Evolutionary conservation across 1,140 invertebrate species (phyloP), one percentile per base, ranked within the genome.

Genomic region (Chlorops oryzae): DNA sequence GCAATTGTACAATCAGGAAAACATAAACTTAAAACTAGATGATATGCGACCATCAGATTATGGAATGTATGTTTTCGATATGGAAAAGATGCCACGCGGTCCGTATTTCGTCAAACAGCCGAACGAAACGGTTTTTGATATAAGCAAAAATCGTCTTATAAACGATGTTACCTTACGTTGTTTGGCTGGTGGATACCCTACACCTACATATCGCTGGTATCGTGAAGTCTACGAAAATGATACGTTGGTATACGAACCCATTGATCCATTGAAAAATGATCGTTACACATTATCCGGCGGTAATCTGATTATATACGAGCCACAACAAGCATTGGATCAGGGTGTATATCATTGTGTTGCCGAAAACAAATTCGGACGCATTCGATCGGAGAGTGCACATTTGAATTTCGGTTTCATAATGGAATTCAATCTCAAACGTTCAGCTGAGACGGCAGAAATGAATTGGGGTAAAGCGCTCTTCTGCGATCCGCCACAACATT

Each of bases 381-480:
- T 97, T 40, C 79, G 90, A 7, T 96, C 92, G 5, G 86, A 92
- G 70, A 91, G 84, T 63, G 89, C 93, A 0, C 77, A 86, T 52
- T 64, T 98, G 0, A 86, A 87, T 21, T 96, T 96, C 78, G 92
- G 91, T 20, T 93, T 86, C 65, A 93, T 95, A 53, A 79, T 86
- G 55, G 90, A 95, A 73, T 96, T 96, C 62, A 94, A 92, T 73
- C 77, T 90, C 47, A 90, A 91, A 68, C 79, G 92, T 45, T 83
- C 90, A 0, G 72, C 81, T 39, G 91, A 95, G 75, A 75, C 76
- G 48, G 92, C 90, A 24, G 85, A 88, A 63, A 85, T 92, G 71
- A 91, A 92, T 72, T 95, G 91, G 90, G 92, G 92, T 12, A 95
- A 94, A 78, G 84, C 88, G 0, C 83, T 96, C 55, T 89, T 85